Percentiles rank a stretch among this genome's conserved stretches.
phyloP scores from a whole-genome alignment of 2,888 invertebrate species.

The Lepidochrysops patricia region DNA sequence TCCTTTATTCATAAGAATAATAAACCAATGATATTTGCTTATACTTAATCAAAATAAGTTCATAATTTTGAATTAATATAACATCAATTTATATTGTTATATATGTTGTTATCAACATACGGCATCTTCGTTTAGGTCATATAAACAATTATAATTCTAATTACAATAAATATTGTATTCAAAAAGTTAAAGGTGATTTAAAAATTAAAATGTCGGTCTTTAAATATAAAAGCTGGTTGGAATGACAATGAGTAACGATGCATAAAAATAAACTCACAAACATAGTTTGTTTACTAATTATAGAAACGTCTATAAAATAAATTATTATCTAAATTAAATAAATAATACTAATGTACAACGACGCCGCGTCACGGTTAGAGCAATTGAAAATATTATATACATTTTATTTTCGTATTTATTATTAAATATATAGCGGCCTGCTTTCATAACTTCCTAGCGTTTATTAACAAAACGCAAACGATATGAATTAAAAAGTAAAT shows the following conservation, averaged over 20 bases:
- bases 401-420: neutral
- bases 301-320: constrained; percentile 17
- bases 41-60: neutral
- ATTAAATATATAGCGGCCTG: neutral
- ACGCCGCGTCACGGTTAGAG: constrained; percentile 29
- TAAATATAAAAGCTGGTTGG: constrained; percentile 30
- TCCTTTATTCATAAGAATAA: too few species aligned
- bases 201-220: constrained; percentile 12
- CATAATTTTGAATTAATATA: neutral
- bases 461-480: neutral
- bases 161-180: too few species aligned
- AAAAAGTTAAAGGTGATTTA: too few species aligned
- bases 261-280: neutral
- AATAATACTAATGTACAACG: constrained; percentile 68
- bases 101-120: too few species aligned
- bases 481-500: neutral
- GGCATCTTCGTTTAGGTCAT: neutral
- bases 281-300: constrained; percentile 9
- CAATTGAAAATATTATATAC: constrained; percentile 1
- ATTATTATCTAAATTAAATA: constrained; percentile 45
- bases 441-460: neutral
- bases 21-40: neutral
- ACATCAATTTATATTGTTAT: too few species aligned
- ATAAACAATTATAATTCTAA: neutral
- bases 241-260: constrained; percentile 31